Evolutionary conservation across 64 coral and sea anemone genomes (phyloP), one percentile per base, ranked within the genome.

Genomic region (Catalaphyllia jardinei): DNA sequence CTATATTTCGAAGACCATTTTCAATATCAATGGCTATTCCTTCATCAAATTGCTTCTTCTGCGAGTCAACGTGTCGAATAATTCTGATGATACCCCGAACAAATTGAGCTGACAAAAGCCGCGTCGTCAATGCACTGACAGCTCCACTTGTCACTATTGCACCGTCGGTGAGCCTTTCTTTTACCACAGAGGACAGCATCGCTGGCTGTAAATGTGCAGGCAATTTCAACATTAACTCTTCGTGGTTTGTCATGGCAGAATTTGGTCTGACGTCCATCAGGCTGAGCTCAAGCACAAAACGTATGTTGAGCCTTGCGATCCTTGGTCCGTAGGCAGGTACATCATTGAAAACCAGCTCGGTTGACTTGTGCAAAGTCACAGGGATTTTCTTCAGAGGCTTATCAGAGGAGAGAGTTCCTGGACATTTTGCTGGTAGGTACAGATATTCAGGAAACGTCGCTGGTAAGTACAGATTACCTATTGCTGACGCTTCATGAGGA

Each of bases 331-430:
- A 46, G 42, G 42, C 42, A 46, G 86, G 92, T 52, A 69, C 86
- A 65, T 93, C 78, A 82, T 83, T 75, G 57, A 79, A 93, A 8
- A 93, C 24, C 62, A 93, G 52, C 64, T 89, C 28, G 12, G 64
- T n/a, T 22, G 92, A 88, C 31, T 46, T 46, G 42, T 46, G 42
- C 42, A 46, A 46, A 46, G 42, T 46, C 42, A 46, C 42, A 46
- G 42, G 42, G 42, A 46, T 46, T 46, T 46, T 4, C 6, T 46
- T 46, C 42, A 46, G 42, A 46, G 42, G 42, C 3, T 46, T 46
- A 46, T 46, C 42, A 46, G 42, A 46, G 42, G 42, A 46, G 42
- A 4, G 4, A 8, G 42, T 46, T 46, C 7, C 42, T 46, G 42
- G 42, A 46, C 4, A 46, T 5, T 46, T 46, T 46, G 42, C 3